Base-by-base conservation (phyloP, 2,113 vertebrate genomes). In the Rhodinocichla rosea region DNA sequence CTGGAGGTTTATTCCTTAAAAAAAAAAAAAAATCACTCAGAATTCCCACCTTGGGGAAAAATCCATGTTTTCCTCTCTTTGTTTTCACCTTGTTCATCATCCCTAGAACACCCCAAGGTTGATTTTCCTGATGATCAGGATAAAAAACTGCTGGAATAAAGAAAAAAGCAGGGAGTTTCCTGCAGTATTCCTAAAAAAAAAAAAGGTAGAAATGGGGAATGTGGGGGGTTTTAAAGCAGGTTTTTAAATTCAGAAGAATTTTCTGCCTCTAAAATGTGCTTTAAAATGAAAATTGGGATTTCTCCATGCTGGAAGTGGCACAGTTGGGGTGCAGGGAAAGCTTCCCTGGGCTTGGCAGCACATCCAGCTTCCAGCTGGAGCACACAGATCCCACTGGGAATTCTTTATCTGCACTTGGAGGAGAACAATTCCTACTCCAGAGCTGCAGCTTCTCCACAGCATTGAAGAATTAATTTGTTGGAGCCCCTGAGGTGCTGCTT, bases 351-450 rank as follows among this genome's bases (percentile, higher is more conserved):
- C 21, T 22, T 45, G 44, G 44, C 44, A 39, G 70, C 4, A 9
- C 50, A 39, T 89, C 80, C 56, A 67, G 76, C 16, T 91, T 70
- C 87, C 83, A 56, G 52, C 92, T 91, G 95, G 81, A 65, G 26
- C 7, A 20, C 7, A 4, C 45, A 20, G 30, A 76, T 28, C 77
- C 91, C 27, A 39, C 84, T 75, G 87, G 84, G 84, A 10, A 45
- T 85, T 62, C n/a, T 69, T 77, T 22, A 11, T 71, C 65, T 78
- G 80, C 44, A 2, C 24, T 45, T 5, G 37, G 56, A 12, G 64
- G 6, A 22, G 26, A 39, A 39, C 3, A 28, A 52, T 52, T 52
- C 50, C 50, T 52, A 27, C 50, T 52, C 50, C 27, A 28, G 50
- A 52, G 50, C 50, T 52, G 50, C 50, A 52, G 50, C 50, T 28